A percentile compares a stretch with the other conserved stretches of the same genome.
phyloP scores from a whole-genome alignment of 2,113 vertebrate species.

The Narcine bancroftii region DNA sequence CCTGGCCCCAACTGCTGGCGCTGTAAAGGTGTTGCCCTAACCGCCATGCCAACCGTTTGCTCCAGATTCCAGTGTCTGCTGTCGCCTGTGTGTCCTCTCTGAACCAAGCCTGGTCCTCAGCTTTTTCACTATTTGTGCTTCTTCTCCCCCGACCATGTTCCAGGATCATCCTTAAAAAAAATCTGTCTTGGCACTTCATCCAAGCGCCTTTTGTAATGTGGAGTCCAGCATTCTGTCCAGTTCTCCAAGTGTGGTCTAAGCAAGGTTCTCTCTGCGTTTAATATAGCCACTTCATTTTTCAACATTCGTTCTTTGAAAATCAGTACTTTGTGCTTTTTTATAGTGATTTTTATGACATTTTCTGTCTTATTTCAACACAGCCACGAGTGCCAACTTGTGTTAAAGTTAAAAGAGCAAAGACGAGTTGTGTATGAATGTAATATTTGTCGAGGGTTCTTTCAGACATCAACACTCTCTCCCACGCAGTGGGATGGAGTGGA shows the following conservation, averaged over 20 bases:
- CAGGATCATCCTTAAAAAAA: neutral
- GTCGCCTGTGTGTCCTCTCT: too few relatives aligned
- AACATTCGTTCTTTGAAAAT: neutral
- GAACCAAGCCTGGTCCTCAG: neutral
- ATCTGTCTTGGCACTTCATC: neutral
- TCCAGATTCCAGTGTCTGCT: too few relatives aligned
- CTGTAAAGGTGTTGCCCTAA: too few relatives aligned
- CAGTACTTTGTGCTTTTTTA: neutral
- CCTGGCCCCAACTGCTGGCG: too few relatives aligned
- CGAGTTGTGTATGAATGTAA: neutral
- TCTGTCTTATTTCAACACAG: neutral
- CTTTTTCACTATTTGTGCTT: neutral
- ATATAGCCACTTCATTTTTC: neutral
- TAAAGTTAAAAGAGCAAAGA: slow-evolving; percentile 12
- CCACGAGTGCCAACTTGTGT: neutral
- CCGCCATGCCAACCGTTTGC: too few relatives aligned
- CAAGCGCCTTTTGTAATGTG: neutral
- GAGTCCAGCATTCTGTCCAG: neutral
- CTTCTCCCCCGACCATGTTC: too few relatives aligned
- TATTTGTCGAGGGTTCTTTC: neutral
- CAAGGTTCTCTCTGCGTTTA: neutral
- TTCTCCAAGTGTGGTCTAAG: neutral
- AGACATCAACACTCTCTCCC: neutral
- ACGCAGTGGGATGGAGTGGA: neutral
- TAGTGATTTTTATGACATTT: neutral